phyloP scores from a whole-genome alignment of 2,888 invertebrate genomes.

The Erpobdella octoculata region DNA sequence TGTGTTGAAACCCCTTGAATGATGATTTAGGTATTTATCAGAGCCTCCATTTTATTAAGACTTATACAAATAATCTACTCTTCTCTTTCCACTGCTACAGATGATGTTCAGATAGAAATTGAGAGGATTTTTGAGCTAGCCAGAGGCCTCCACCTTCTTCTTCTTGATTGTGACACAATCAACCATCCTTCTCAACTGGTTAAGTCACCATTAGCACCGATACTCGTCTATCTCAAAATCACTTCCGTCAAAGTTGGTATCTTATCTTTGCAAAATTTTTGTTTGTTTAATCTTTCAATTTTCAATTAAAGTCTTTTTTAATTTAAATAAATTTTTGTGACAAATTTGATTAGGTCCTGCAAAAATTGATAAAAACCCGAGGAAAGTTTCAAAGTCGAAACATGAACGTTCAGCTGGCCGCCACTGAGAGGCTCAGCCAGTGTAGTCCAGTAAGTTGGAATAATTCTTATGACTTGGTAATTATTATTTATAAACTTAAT shows the following conservation, averaged over 20 bases:
- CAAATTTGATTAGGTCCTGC: conserved; percentile 31
- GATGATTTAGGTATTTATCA: no score
- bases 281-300: not conserved
- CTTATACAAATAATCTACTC: no score
- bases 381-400: conserved; percentile 23
- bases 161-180: conserved; percentile 26
- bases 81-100: no score
- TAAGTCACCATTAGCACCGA: conserved; percentile 24
- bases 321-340: no score
- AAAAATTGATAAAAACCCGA: conserved; percentile 19
- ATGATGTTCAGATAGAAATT: conserved; percentile 20
- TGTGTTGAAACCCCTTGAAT: no score
- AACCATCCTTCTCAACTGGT: conserved; percentile 24
- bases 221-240: conserved; percentile 25
- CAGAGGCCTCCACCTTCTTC: conserved; percentile 6
- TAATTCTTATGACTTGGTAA: no score
- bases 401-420: conserved; percentile 23
- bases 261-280: not conserved
- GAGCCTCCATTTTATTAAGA: no score
- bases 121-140: conserved; percentile 22
- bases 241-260: conserved; percentile 17
- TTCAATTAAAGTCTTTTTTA: not conserved
- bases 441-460: conserved; percentile 16
- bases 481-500: no score
- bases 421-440: conserved; percentile 22